Conservation (phyloP, 1,140 invertebrate genomes). For the Penaeus indicus region DNA sequence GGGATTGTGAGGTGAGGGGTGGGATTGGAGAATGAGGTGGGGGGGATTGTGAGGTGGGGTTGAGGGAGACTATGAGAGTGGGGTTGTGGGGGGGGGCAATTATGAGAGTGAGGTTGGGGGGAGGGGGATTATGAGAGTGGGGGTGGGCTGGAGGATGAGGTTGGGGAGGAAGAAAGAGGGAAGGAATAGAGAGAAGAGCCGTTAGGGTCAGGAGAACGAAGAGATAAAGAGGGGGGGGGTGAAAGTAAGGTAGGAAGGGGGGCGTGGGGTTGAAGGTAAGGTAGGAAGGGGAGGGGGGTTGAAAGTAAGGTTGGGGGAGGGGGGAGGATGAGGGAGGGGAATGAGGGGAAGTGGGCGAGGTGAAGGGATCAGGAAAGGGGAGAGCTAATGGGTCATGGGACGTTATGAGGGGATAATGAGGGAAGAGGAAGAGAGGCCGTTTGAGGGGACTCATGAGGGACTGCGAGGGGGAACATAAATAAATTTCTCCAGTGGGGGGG, state of each 20-base stretch:
- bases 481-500: too few species aligned
- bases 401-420: neutral
- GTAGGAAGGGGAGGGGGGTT: neutral
- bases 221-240: neutral
- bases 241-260: neutral
- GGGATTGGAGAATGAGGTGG: too few species aligned
- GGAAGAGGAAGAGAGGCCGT: neutral
- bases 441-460: neutral
- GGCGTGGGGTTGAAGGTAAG: neutral
- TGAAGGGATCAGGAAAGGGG: neutral
- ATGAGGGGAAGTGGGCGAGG: neutral
- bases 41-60: too few species aligned
- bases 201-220: neutral
- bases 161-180: neutral
- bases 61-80: neutral
- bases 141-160: neutral
- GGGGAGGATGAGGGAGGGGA: neutral
- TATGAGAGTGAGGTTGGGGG: neutral
- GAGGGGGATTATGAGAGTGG: neutral
- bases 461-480: too few species aligned
- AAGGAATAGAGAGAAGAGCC: neutral
- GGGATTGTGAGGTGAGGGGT: too few species aligned
- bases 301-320: neutral
- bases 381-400: neutral
- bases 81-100: neutral